Evolutionary conservation across 2,888 invertebrate genomes (phyloP).

Genomic region (Autographa gamma): DNA sequence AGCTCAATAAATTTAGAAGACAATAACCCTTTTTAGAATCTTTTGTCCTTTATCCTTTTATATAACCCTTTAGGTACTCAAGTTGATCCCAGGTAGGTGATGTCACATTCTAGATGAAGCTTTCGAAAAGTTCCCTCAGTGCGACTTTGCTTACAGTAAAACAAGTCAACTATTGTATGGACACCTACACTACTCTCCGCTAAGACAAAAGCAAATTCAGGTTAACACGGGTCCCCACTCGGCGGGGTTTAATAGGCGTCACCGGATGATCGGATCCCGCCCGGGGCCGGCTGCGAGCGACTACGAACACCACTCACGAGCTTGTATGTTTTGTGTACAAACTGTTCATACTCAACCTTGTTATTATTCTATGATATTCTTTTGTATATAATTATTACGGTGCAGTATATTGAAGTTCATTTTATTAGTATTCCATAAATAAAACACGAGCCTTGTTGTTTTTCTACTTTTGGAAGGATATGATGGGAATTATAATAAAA

Average conservation of each 20-base stretch:
- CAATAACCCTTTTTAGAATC: background rate
- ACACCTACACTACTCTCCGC: constrained; percentile 30
- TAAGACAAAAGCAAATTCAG: constrained; percentile 71
- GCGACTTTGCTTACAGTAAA: constrained; percentile 9
- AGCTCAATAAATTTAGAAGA: background rate
- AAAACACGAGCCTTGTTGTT: background rate
- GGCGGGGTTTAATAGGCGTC: constrained; percentile 59
- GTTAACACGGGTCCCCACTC: constrained; percentile 77
- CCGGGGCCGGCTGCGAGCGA: constrained; percentile 42
- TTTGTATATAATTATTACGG: constrained; percentile 14
- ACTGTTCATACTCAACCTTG: constrained; percentile 32
- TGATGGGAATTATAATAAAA: background rate
- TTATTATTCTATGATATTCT: constrained; percentile 31
- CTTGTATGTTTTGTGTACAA: constrained; percentile 35
- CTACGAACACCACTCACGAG: constrained; percentile 56
- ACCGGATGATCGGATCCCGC: constrained; percentile 67
- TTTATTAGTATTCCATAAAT: background rate
- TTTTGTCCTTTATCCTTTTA: too few relatives aligned
- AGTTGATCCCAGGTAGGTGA: background rate
- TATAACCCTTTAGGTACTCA: background rate
- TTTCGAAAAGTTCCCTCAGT: background rate
- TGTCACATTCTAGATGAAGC: too few relatives aligned
- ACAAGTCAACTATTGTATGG: constrained; percentile 29
- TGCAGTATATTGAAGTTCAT: background rate
- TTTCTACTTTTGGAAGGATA: background rate